phyloP scores from a whole-genome alignment of 2,888 invertebrate species.

The Onthophagus sagittarius region DNA sequence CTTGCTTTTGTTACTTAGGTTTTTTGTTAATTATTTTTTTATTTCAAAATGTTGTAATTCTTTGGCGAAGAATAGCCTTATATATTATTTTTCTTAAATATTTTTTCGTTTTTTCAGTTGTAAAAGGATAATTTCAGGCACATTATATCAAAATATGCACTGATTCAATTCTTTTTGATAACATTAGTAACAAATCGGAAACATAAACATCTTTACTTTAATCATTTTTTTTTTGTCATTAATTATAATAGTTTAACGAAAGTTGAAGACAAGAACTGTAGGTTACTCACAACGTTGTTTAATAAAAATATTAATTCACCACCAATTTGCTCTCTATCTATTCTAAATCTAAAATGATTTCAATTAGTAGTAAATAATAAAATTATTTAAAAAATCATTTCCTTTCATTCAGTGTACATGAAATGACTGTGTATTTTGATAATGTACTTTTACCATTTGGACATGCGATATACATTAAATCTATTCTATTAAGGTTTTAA shows the following conservation, averaged over 20 bases:
- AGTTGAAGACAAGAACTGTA: background rate
- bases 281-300: background rate
- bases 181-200: constrained; percentile 6
- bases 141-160: constrained; percentile 6
- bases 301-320: background rate
- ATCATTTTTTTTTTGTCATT: background rate
- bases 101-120: background rate
- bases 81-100: background rate
- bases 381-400: background rate
- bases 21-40: constrained; percentile 9
- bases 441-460: constrained; percentile 34
- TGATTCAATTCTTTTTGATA: constrained; percentile 1
- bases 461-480: constrained; percentile 13
- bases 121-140: background rate
- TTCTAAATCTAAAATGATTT: too few species aligned
- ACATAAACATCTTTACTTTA: background rate
- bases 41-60: background rate
- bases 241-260: background rate
- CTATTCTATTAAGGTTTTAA: background rate
- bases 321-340: background rate
- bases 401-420: constrained; percentile 4
- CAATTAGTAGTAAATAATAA: too few species aligned
- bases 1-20: too few species aligned
- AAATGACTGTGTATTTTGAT: constrained; percentile 23
- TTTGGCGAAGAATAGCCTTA: background rate